Evolutionary conservation across 2,113 vertebrate genomes (phyloP).

Genomic region (Pachypanchax playfairii): DNA sequence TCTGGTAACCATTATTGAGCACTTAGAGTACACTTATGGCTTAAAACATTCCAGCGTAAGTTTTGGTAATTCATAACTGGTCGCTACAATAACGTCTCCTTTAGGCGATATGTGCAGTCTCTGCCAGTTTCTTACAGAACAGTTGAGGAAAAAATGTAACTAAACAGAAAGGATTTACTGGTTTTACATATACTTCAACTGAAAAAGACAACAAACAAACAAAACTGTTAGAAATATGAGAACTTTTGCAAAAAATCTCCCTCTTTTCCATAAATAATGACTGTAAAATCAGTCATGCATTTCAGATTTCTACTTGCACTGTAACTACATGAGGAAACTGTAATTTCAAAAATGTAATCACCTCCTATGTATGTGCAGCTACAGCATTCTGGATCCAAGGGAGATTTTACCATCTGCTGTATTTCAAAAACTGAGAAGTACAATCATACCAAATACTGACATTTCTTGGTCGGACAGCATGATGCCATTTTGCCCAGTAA

Average conservation of each 20-base stretch:
- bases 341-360: constrained; percentile 50
- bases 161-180: constrained; percentile 15
- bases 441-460: constrained; percentile 50
- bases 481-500: constrained; percentile 19
- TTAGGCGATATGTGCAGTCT: constrained; percentile 49
- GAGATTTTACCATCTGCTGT: constrained; percentile 27
- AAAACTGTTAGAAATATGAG: constrained; percentile 31
- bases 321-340: constrained; percentile 32
- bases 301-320: constrained; percentile 22
- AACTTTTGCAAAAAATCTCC: constrained; percentile 31
- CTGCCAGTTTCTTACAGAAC: constrained; percentile 30
- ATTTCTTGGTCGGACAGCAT: constrained; percentile 49
- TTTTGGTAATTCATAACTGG: constrained; percentile 28
- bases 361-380: constrained; percentile 34
- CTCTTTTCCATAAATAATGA: constrained; percentile 17
- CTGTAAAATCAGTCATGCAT: constrained; percentile 12
- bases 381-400: constrained; percentile 29
- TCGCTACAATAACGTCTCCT: constrained; percentile 40
- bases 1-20: constrained; percentile 42
- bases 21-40: constrained; percentile 58
- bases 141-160: constrained; percentile 13
- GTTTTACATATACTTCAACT: constrained; percentile 38
- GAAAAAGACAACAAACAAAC: no score
- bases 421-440: constrained; percentile 41
- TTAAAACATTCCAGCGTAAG: constrained; percentile 54